Base-by-base conservation (phyloP, 2,888 invertebrate genomes). In the Euplexia lucipara region DNA sequence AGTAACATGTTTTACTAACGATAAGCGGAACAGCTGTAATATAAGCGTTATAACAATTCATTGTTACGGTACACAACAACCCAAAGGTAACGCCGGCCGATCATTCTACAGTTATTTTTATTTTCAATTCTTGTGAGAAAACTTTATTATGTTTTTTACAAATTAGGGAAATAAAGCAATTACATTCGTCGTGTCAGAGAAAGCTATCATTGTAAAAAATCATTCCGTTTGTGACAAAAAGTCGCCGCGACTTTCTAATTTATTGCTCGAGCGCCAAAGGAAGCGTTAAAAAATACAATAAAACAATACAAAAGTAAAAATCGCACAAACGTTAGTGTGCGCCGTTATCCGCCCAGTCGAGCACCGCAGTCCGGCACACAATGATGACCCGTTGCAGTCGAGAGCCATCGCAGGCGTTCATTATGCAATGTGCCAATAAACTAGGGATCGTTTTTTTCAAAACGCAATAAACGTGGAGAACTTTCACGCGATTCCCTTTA, bases 181-280 rank as follows among this genome's bases (percentile, higher is more conserved):
- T 86, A 84, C 83, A 75, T 60, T 69, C 64, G 65, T 88, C 87
- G 88, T 86, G 69, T 68, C 77, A 86, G 88, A 85, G 93, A 93
- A 91, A 92, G 92, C 89, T 71, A 75, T 79, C 78, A 74, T 77
- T 70, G 75, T 83, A 87, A 88, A 88, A 86, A 84, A 79, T 47
- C 71, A 70, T 75, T 79, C 70, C 61, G 77, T 77, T 75, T 83
- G 83, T 78, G 81, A 86, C 75, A 78, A 81, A 75, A 70, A 71
- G 59, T 44, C 34, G 52, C 49, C 48, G 66, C 78, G 83, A 85
- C 92, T 94, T 93, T 94, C 94, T 92, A 91, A 91, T 91, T 92
- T 91, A 92, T 90, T 90, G 90, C 83, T 81, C 73, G 75, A 71
- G 65, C 77, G 68, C 42, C 68, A 73, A 82, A 84, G 76, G 79